Base-by-base conservation (phyloP, 2,888 invertebrate species). In the Meliscaeva auricollis region DNA sequence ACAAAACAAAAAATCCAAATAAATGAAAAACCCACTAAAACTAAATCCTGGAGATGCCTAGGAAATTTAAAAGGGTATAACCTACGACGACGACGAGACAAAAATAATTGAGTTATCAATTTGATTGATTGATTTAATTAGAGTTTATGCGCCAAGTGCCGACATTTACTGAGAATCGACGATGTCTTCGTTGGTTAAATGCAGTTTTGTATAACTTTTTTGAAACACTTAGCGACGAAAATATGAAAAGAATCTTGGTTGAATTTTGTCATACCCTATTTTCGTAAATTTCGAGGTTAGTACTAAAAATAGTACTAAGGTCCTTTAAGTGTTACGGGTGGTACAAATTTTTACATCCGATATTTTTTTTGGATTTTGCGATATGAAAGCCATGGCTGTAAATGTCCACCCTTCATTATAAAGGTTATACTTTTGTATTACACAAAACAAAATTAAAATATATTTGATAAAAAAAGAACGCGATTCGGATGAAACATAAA, bases 71-170 rank as follows among this genome's bases (percentile, higher is more conserved):
- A 70, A 64, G 68, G 50, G n/a, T 46, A 38, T 11, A 60, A 38
- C 30, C 46, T 46, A 46, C 15, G n/a, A n/a, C n/a, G n/a, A n/a
- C n/a, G n/a, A n/a, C n/a, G 35, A 58, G 68, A 72, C 64, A 48
- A 66, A 76, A 79, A 85, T 85, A 85, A 85, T 85, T 85, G 81
- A 87, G 81, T 81, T 81, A 87, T 81, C 81, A 81, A 77, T 87
- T 77, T 87, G 85, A 87, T 81, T 81, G 87, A 87, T 87, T 87
- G 87, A 81, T 87, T 87, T 77, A 87, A 78, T 87, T 87, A 74
- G 77, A 77, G 60, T 76, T 80, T 72, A 72, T 76, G 62, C 56
- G 52, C 35, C 20, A 58, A 20, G 17, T 17, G 56, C 64, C 75
- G 80, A 68, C 82, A 64, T 30, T 50, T 11, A 5, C 11, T 17